Conservation (phyloP, 1,140 invertebrate genomes). For the Melipona quadrifasciata region DNA sequence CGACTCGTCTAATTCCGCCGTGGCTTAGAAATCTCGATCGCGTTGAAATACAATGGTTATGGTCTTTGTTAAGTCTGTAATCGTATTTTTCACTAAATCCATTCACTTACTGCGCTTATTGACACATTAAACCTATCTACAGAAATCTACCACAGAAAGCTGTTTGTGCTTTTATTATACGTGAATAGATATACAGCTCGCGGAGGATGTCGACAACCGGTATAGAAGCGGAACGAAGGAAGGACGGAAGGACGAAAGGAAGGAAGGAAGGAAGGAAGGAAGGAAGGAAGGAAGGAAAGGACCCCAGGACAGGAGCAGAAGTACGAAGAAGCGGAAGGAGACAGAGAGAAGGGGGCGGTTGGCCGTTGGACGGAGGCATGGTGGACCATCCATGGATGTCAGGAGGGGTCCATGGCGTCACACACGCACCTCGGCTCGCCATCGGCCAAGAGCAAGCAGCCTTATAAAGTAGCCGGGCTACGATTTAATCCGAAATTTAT, state of each 20-base stretch:
- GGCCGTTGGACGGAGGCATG: constrained; percentile 57
- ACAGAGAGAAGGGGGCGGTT: constrained; percentile 47
- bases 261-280: background rate
- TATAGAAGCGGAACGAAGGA: background rate
- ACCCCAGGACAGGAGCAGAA: too few species aligned
- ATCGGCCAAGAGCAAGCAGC: constrained; percentile 68
- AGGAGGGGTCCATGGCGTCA: constrained; percentile 69
- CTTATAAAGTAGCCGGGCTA: constrained; percentile 81
- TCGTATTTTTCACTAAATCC: too few species aligned
- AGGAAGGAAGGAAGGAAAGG: background rate
- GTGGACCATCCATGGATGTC: constrained; percentile 68
- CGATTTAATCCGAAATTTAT: constrained; percentile 83
- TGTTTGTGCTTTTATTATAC: too few species aligned
- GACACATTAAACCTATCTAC: too few species aligned
- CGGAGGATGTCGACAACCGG: too few species aligned
- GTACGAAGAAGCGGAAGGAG: constrained; percentile 16
- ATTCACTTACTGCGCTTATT: too few species aligned
- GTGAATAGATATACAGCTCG: too few species aligned
- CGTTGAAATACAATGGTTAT: too few species aligned
- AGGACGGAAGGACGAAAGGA: constrained; percentile 1
- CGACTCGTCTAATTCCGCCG: too few species aligned
- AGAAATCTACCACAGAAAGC: too few species aligned
- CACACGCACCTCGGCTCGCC: constrained; percentile 65
- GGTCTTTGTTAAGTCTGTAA: too few species aligned
- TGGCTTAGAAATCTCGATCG: too few species aligned